These are phyloP conservation scores for Archips crataeganus DNA, from an alignment of 2,888 invertebrate species.

Conservation along the genomic window DNA sequence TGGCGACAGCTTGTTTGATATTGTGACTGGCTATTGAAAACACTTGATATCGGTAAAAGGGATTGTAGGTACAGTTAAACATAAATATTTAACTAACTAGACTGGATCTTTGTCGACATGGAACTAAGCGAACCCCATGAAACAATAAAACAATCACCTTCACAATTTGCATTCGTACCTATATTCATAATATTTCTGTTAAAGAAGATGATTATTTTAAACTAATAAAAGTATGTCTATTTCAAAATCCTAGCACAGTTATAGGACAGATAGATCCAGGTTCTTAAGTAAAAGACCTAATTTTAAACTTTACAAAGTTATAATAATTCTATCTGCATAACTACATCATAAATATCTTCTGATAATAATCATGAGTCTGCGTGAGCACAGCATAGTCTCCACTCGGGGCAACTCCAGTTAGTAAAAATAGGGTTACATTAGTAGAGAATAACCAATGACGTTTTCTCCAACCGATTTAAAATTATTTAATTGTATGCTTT, in stretches of 20 bases:
- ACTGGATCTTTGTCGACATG: conserved; percentile 3
- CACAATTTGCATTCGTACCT: neutral
- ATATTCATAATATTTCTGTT: neutral
- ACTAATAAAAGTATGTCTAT: neutral
- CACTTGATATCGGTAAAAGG: conserved; percentile 5
- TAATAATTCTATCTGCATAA: too few species aligned
- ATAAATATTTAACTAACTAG: conserved; percentile 16
- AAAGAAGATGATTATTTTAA: neutral
- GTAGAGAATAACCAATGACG: too few species aligned
- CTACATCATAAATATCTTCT: too few species aligned
- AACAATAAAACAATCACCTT: conserved; percentile 2
- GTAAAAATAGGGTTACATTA: too few species aligned
- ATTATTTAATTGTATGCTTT: too few species aligned
- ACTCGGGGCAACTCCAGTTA: too few species aligned
- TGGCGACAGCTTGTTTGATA: conserved; percentile 26
- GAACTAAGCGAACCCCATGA: neutral
- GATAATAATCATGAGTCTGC: too few species aligned
- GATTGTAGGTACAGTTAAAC: conserved; percentile 4
- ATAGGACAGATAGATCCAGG: neutral
- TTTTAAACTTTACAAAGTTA: too few species aligned
- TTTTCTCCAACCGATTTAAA: too few species aligned
- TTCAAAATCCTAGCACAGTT: neutral
- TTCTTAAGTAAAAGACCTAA: too few species aligned
- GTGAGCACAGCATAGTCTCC: too few species aligned
- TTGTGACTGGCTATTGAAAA: conserved; percentile 16